phyloP scores from a whole-genome alignment of 2,888 invertebrate genomes.

The Scaptomyza parva region DNA sequence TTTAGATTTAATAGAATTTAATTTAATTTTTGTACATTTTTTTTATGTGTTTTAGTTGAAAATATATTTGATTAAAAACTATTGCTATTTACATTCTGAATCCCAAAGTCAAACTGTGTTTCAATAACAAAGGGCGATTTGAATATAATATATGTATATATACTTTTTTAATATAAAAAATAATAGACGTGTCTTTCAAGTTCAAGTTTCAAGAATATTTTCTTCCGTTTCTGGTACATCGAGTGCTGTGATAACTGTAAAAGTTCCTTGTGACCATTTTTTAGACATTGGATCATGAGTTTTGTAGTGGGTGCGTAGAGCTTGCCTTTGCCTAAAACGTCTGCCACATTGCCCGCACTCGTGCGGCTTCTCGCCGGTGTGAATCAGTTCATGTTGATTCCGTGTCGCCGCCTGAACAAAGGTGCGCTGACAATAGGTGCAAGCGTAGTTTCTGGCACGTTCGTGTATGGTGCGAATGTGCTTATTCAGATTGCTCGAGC shows the following conservation, averaged over 20 bases:
- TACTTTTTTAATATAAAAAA: slow-evolving; percentile 6
- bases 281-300: slow-evolving; percentile 57
- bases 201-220: neutral
- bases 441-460: slow-evolving; percentile 72
- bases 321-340: slow-evolving; percentile 72
- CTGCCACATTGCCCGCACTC: slow-evolving; percentile 71
- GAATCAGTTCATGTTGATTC: slow-evolving; percentile 81
- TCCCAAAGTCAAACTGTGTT: slow-evolving; percentile 52
- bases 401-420: slow-evolving; percentile 77
- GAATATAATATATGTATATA: neutral
- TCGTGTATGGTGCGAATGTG: slow-evolving; percentile 80
- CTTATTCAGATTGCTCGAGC: slow-evolving; percentile 76
- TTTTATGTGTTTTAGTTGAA: slow-evolving; percentile 79
- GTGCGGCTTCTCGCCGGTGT: slow-evolving; percentile 81
- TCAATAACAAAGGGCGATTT: neutral
- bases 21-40: slow-evolving; percentile 77
- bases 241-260: neutral
- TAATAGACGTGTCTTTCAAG: neutral
- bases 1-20: slow-evolving; percentile 53
- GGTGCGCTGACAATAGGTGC: slow-evolving; percentile 69
- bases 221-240: neutral
- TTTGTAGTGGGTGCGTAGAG: slow-evolving; percentile 73
- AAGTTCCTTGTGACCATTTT: neutral
- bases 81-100: slow-evolving; percentile 78
- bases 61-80: slow-evolving; percentile 55